Evolutionary conservation across 2,888 invertebrate species (phyloP).

Genomic region (Thalpophila matura): DNA sequence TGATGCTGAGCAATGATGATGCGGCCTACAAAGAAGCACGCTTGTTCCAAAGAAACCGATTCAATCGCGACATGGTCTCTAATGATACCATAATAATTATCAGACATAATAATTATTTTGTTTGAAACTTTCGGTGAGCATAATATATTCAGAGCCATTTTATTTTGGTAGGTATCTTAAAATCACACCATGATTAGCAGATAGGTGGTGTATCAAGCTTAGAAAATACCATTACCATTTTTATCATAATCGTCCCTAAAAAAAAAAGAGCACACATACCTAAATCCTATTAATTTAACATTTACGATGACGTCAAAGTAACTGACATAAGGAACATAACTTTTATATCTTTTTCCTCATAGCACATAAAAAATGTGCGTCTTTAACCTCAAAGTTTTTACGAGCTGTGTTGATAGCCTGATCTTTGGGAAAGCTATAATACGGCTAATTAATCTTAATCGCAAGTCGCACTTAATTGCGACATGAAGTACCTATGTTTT

Average conservation of each 20-base stretch:
- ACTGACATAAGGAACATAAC: slow-evolving; percentile 43
- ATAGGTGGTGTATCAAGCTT: too few relatives aligned
- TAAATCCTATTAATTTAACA: slow-evolving; percentile 40
- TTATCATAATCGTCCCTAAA: background rate
- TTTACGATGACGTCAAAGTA: slow-evolving; percentile 45
- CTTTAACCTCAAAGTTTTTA: slow-evolving; percentile 51
- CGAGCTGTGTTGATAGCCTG: slow-evolving; percentile 35
- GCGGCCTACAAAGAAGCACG: too few relatives aligned
- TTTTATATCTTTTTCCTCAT: slow-evolving; percentile 41
- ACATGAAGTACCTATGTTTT: background rate
- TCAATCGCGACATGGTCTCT: too few relatives aligned
- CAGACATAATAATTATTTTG: too few relatives aligned
- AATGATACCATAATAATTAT: too few relatives aligned
- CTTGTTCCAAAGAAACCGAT: too few relatives aligned
- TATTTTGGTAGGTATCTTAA: too few relatives aligned
- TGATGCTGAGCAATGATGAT: too few relatives aligned
- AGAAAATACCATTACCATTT: too few relatives aligned
- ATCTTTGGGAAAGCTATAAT: slow-evolving; percentile 31
- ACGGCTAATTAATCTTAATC: slow-evolving; percentile 44
- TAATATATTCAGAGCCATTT: too few relatives aligned
- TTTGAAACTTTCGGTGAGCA: too few relatives aligned
- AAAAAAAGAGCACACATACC: background rate
- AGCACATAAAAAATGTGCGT: slow-evolving; percentile 36
- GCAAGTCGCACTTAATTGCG: slow-evolving; percentile 37
- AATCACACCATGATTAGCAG: too few relatives aligned